Base-by-base conservation (phyloP, 2,113 vertebrate genomes). In the Agapornis roseicollis region DNA sequence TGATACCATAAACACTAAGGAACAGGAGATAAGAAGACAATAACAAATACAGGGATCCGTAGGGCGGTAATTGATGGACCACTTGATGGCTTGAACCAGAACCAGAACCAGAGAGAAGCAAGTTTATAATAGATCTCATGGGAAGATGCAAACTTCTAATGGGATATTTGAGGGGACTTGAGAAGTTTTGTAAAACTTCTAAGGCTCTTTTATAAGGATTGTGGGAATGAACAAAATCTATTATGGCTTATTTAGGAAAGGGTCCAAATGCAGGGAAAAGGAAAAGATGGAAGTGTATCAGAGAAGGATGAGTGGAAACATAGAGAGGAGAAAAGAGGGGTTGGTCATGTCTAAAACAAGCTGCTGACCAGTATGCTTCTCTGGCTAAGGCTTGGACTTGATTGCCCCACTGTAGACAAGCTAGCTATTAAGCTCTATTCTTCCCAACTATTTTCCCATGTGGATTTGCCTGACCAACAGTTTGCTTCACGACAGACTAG, bases 121-220 rank as follows among this genome's bases (percentile, higher is more conserved):
- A 64, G 39, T 56, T 64, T 83, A 44, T 61, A 7, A 10, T 3
- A 56, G 13, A 56, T 49, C 37, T 83, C 33, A 24, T 15, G 18
- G 27, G 18, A 72, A 79, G 23, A 17, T 58, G 18, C 24, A 71
- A 41, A 64, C 12, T 82, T 79, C 39, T 53, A 46, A 12, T 37
- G 25, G 37, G 28, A 44, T 41, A 19, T 53, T 13, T 70, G 65
- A 79, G 42, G 5, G 4, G 8, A 49, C 5, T 68, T 66, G 3
- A 17, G 37, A 70, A 18, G 13, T 41, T 88, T 19, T 56, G 13
- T 82, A 46, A 60, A 81, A 66, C 11, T 47, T 56, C 3, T 50
- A 11, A 35, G 15, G 15, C 1, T 46, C 50, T 68, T 47, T 5
- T 1, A 13, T 9, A 7, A 7, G 1, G 7, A 47, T 63, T 56